These are phyloP conservation scores for Sparus aurata DNA, from an alignment of 2,797 vertebrate genomes.

Conservation along the genomic window DNA sequence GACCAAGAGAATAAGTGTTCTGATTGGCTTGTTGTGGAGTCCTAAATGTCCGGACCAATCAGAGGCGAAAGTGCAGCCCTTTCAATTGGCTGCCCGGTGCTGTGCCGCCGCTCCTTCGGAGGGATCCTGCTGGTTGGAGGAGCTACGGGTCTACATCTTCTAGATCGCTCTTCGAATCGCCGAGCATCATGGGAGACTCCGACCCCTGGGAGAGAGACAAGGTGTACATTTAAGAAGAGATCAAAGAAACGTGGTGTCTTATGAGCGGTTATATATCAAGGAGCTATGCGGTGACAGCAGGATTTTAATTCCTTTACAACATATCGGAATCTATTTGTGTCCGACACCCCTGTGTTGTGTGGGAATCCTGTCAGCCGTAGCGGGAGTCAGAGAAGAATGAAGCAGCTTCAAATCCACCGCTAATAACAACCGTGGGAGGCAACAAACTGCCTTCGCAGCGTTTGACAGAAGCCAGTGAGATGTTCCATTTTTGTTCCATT, in stretches of 20 bases:
- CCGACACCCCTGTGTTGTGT: constrained; percentile 39
- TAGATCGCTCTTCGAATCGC: constrained; percentile 97
- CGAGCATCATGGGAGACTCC: constrained; percentile 98
- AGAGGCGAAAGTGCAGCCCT: constrained; percentile 80
- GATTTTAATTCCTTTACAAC: constrained; percentile 35
- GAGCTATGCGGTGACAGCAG: constrained; percentile 11
- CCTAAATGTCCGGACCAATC: constrained; percentile 77
- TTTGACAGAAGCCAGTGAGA: constrained; percentile 37
- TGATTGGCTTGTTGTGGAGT: constrained; percentile 74
- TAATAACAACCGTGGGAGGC: constrained; percentile 63
- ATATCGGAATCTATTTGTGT: constrained; percentile 22
- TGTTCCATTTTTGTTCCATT: constrained; percentile 51
- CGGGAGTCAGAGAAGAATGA: constrained; percentile 50
- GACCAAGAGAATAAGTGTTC: constrained; percentile 72
- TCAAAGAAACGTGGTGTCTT: not conserved
- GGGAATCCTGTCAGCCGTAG: constrained; percentile 46
- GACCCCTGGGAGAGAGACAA: constrained; percentile 87
- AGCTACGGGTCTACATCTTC: constrained; percentile 96
- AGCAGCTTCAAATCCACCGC: constrained; percentile 37
- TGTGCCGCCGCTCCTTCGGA: constrained; percentile 72
- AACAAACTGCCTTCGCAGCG: constrained; percentile 54
- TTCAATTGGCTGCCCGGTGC: constrained; percentile 74
- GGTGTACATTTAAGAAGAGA: not conserved
- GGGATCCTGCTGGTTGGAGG: constrained; percentile 59
- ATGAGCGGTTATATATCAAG: not conserved